Base-by-base conservation (phyloP, 2,113 vertebrate genomes). In the Noctilio leporinus region DNA sequence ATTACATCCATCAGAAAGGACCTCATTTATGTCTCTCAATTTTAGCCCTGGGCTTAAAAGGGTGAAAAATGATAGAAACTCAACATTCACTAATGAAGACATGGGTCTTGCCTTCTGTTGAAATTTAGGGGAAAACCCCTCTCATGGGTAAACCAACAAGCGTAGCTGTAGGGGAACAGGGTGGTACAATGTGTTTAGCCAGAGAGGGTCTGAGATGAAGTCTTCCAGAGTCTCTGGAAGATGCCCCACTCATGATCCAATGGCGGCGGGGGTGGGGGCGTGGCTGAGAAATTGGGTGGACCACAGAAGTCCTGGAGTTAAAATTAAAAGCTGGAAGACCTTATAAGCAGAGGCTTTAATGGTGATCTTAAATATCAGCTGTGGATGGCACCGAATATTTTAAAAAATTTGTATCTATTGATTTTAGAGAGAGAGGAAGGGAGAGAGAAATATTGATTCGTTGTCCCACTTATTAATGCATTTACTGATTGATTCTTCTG, bases 191-290 rank as follows among this genome's bases (percentile, higher is more conserved):
- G 3, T 62, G 51, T 59, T 55, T 75, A n/a, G 26, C 45, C 30
- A 51, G 86, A 86, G 53, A 80, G 28, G 12, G 2, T 75, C 19
- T 73, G 28, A 73, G 30, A 14, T 47, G 64, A 16, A 69, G 28
- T 51, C 26, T 5, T 7, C 24, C 24, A 30, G 19, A 62, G 35
- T 14, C 65, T 53, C 22, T 38, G 28, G 26, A 82, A 45, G 3
- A 62, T 62, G n/a, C n/a, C 17, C 49, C 35, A 64, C 24, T 76
- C 17, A 2, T 2, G 11, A 28, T 28, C 22, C 28, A 7, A 9
- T 22, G 35, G 53, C n/a, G n/a, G n/a, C n/a, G n/a, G n/a, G 28
- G 4, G 38, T 20, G 2, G 4, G 38, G 26, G 2, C 6, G 2
- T 30, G 5, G 40, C 51, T n/a, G 53, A 89, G 47, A 65, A 35